Evolutionary conservation across 1,140 invertebrate genomes (phyloP).

Genomic region (Psix sp.): DNA sequence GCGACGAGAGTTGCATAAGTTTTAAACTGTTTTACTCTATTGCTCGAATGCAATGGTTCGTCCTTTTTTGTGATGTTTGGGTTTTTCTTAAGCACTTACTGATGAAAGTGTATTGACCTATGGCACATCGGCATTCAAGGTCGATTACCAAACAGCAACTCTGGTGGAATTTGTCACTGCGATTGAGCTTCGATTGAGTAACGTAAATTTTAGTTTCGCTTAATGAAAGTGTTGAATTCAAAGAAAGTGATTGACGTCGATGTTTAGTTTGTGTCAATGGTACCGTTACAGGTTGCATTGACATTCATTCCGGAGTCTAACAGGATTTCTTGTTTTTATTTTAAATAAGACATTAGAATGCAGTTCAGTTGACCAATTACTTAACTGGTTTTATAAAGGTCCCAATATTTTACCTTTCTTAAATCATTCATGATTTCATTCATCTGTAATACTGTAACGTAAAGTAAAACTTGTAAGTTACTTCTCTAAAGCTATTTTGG

Average conservation of each 20-base stretch:
- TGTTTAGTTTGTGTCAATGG: slow-evolving; percentile 7
- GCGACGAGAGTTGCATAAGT: no score
- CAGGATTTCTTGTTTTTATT: no score
- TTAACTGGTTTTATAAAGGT: no score
- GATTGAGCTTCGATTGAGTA: slow-evolving; percentile 13
- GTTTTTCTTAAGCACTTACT: not conserved
- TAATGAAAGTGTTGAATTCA: slow-evolving; percentile 28
- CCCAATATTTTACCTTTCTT: no score
- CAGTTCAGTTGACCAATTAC: no score
- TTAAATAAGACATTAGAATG: no score
- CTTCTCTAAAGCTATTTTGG: no score
- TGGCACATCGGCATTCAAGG: slow-evolving; percentile 9
- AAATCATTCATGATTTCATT: no score
- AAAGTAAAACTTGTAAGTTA: no score
- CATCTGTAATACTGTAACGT: no score
- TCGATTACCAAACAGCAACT: slow-evolving; percentile 32
- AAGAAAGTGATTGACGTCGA: slow-evolving; percentile 39
- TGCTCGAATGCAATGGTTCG: no score
- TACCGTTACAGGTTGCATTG: slow-evolving; percentile 26
- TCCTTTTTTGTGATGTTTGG: not conserved
- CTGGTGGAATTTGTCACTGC: slow-evolving; percentile 9
- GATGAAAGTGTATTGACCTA: slow-evolving; percentile 27
- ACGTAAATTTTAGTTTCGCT: slow-evolving; percentile 33
- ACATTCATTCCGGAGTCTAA: slow-evolving; percentile 14
- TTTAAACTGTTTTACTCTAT: slow-evolving; percentile 2